Base-by-base conservation (phyloP, 2,888 invertebrate species). In the Leptura quadrifasciata region DNA sequence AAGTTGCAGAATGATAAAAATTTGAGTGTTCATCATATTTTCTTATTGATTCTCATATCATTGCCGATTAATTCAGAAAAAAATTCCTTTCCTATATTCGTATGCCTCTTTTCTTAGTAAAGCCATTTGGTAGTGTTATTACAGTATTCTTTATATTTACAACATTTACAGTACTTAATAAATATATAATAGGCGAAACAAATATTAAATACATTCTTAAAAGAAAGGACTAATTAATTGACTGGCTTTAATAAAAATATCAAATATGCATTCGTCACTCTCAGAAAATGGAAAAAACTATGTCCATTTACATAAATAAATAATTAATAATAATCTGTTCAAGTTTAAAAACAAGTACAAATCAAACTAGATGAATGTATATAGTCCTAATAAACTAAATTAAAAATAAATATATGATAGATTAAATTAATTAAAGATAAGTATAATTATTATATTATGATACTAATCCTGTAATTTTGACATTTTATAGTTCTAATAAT, bases 111-210 rank as follows among this genome's bases (percentile, higher is more conserved):
- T 61, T n/a, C 20, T 24, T 61, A 27, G 1, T 21, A 61, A 61
- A 61, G 31, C 10, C 10, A 10, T 17, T 27, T 27, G 27, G 5
- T 31, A 10, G n/a, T 35, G 35, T 18, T 35, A 35, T 20, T 35
- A 61, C 4, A 63, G 27, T 39, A 64, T 61, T 61, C 17, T 27
- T 18, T 31, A 61, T 61, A 61, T 61, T 61, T 64, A 64, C 63
- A 64, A 64, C 39, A 64, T 64, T 64, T 64, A 64, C 47, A 64
- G 20, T 47, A 63, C n/a, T 5, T 39, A 35, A 61, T 15, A 5
- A 31, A 18, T 63, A 63, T 17, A 35, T 18, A 63, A 63, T 63
- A 35, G n/a, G 18, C 1, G 10, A 39, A 31, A 31, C 27, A 6
- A 31, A 31, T 31, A 31, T 6, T 35, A 47, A 18, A 2, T 35